Conservation (phyloP, 2,797 vertebrate genomes). For the Alauda arvensis region DNA sequence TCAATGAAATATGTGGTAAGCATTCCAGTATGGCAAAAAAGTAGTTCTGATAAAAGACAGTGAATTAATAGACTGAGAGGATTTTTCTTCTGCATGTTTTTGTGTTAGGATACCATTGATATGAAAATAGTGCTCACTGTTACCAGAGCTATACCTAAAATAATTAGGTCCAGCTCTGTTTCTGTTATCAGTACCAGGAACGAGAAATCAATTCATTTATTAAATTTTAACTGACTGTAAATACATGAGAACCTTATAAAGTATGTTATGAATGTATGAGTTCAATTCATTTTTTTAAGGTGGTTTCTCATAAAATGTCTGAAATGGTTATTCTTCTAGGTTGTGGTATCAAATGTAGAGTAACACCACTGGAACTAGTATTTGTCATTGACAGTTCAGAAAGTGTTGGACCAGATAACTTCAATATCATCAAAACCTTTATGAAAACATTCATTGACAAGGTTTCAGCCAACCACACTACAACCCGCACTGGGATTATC, state of each 20-base stretch:
- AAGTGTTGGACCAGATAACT: constrained; percentile 84
- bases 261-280: too few species aligned
- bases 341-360: constrained; percentile 80
- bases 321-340: constrained; percentile 65
- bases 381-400: constrained; percentile 90
- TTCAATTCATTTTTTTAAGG: background rate
- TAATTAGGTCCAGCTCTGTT: background rate
- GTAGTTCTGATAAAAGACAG: background rate
- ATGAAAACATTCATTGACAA: constrained; percentile 78
- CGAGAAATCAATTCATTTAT: background rate
- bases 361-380: constrained; percentile 81
- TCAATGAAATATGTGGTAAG: constrained; percentile 88
- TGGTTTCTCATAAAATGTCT: background rate
- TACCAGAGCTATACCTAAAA: background rate
- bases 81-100: background rate
- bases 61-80: background rate
- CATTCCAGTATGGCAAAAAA: background rate
- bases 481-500: constrained; percentile 76
- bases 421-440: constrained; percentile 83
- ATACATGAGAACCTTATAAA: too few species aligned
- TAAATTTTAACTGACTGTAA: background rate
- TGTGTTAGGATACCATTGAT: background rate
- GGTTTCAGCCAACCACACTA: constrained; percentile 59
- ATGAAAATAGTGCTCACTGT: background rate
- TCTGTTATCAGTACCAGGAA: background rate